A percentile compares a stretch with the other conserved stretches of the same genome.
These are phyloP conservation scores for Cryptops parisi DNA, from an alignment of 2,888 invertebrate species.

Conservation along the genomic window DNA sequence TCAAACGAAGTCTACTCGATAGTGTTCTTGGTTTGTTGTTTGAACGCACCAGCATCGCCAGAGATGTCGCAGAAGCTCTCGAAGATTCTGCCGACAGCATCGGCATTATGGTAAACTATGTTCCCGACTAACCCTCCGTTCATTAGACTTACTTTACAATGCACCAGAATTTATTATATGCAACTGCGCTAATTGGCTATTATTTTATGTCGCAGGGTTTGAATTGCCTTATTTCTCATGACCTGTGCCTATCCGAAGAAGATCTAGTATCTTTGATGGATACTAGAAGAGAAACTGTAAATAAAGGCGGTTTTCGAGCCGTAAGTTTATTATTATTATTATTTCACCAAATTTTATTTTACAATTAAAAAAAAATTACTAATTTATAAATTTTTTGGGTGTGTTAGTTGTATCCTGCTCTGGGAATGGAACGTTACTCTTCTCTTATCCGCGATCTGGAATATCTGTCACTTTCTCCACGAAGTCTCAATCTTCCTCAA, in stretches of 20 bases:
- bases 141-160: background rate
- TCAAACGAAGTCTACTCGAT: conserved; percentile 23
- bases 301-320: conserved; percentile 25
- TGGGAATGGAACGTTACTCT: conserved; percentile 20
- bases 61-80: conserved; percentile 23
- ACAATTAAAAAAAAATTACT: background rate
- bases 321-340: conserved; percentile 19
- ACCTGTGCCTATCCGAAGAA: conserved; percentile 27
- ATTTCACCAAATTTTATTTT: background rate
- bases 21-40: conserved; percentile 24
- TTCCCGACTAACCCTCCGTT: background rate
- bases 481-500: background rate
- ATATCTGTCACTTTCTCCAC: background rate
- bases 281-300: conserved; percentile 25
- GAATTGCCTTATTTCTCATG: conserved; percentile 26
- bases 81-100: conserved; percentile 16
- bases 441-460: conserved; percentile 20
- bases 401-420: conserved; percentile 22
- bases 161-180: background rate
- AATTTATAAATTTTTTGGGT: conserved; percentile 3
- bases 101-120: conserved; percentile 21
- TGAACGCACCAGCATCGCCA: conserved; percentile 22
- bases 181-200: background rate
- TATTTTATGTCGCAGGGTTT: conserved; percentile 21
- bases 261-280: conserved; percentile 27